A percentile compares a stretch with the other conserved stretches of the same genome.
Evolutionary conservation across 2,113 vertebrate species (phyloP).

Genomic region (Rhodinocichla rosea): DNA sequence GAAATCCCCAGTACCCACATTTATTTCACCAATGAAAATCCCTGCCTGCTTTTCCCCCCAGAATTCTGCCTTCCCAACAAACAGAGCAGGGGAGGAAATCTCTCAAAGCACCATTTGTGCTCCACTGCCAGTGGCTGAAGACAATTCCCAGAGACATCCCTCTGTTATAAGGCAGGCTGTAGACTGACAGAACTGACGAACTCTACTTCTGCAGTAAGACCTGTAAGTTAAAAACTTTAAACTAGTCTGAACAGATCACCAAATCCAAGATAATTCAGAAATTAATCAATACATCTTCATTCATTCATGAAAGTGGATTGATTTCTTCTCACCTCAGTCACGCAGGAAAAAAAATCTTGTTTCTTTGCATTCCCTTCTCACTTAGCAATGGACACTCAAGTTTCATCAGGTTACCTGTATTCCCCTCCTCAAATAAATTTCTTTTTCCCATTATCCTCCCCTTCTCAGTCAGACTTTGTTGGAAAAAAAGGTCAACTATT

Average conservation of each 20-base stretch:
- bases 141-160: background rate
- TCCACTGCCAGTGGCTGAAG: background rate
- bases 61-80: background rate
- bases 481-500: background rate
- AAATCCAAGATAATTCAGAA: background rate
- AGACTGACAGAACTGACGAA: background rate
- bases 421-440: background rate
- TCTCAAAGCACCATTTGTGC: background rate
- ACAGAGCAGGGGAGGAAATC: background rate
- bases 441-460: background rate
- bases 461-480: background rate
- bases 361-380: background rate
- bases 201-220: background rate
- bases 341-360: rapidly evolving
- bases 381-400: background rate
- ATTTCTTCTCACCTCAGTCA: background rate
- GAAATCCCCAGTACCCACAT: constrained; percentile 7
- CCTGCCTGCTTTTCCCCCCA: constrained; percentile 2
- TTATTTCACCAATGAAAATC: constrained; percentile 4
- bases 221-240: background rate
- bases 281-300: background rate
- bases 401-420: background rate
- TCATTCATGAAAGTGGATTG: background rate
- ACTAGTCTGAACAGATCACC: background rate
- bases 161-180: background rate